phyloP scores from a whole-genome alignment of 2,113 vertebrate genomes.

The Emydocephalus ijimae region DNA sequence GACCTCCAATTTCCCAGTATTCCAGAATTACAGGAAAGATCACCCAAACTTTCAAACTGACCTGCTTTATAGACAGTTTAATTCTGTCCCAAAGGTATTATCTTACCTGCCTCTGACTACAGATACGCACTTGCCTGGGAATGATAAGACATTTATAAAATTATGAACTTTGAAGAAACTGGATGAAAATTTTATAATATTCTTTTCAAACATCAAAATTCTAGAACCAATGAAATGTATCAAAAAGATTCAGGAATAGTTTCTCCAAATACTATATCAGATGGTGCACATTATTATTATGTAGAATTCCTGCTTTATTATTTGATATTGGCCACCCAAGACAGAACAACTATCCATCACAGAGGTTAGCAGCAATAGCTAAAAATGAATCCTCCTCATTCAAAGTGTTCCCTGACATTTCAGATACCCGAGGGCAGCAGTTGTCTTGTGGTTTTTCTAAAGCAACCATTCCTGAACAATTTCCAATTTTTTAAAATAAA shows the following conservation, averaged over 20 bases:
- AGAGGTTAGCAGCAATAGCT: not conserved
- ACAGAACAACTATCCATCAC: not conserved
- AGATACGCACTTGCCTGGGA: not conserved
- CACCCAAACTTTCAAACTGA: not conserved
- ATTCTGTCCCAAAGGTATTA: not conserved
- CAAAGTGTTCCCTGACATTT: not conserved
- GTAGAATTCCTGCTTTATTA: not conserved
- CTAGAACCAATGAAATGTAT: not conserved
- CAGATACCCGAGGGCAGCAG: not conserved
- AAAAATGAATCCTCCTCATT: not conserved
- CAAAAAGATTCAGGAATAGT: not conserved
- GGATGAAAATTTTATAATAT: not conserved
- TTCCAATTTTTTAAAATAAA: not conserved
- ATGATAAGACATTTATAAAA: not conserved
- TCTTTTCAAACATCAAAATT: not conserved
- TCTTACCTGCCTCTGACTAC: not conserved
- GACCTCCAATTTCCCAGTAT: not conserved
- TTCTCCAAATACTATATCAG: not conserved
- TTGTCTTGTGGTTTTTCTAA: not conserved
- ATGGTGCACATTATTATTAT: not conserved
- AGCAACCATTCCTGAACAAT: not conserved
- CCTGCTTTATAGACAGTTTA: not conserved
- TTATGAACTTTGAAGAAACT: not conserved
- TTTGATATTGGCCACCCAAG: not conserved
- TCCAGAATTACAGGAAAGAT: not conserved